phyloP scores from a whole-genome alignment of 2,888 invertebrate genomes.

The Perithous albicinctus region DNA sequence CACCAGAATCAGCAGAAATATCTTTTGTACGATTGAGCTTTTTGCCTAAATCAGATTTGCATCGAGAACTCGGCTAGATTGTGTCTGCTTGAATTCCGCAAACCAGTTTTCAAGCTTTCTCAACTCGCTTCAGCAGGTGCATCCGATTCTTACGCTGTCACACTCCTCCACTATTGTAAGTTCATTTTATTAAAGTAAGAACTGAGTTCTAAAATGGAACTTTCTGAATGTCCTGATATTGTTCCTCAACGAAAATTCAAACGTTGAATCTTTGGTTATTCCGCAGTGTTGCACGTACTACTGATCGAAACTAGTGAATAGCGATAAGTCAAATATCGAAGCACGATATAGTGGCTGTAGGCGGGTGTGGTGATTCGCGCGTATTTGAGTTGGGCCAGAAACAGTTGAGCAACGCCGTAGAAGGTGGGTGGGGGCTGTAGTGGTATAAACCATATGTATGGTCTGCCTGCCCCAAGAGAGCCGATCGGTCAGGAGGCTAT shows the following conservation, averaged over 20 bases:
- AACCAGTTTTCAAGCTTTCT: background rate
- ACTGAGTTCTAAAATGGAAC: background rate
- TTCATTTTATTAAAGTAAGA: background rate
- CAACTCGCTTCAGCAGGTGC: background rate
- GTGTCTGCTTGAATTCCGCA: background rate
- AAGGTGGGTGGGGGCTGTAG: background rate
- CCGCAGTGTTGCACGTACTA: background rate
- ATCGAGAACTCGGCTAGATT: background rate
- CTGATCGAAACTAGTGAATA: background rate
- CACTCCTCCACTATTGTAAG: background rate
- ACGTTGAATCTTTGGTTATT: background rate
- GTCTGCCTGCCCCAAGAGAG: background rate
- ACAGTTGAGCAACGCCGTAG: slow-evolving; percentile 1
- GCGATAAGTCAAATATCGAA: slow-evolving; percentile 15
- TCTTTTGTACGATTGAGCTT: slow-evolving; percentile 11
- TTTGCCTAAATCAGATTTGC: slow-evolving; percentile 8
- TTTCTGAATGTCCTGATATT: background rate
- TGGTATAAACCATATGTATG: background rate
- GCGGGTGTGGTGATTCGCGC: background rate
- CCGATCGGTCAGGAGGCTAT: background rate
- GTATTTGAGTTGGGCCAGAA: slow-evolving; percentile 19
- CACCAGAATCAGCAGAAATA: slow-evolving; percentile 2
- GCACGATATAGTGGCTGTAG: background rate
- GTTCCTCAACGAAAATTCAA: background rate
- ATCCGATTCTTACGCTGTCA: background rate